Evolutionary conservation across 2,888 invertebrate genomes (phyloP).

Genomic region (Steinernema hermaphroditum): DNA sequence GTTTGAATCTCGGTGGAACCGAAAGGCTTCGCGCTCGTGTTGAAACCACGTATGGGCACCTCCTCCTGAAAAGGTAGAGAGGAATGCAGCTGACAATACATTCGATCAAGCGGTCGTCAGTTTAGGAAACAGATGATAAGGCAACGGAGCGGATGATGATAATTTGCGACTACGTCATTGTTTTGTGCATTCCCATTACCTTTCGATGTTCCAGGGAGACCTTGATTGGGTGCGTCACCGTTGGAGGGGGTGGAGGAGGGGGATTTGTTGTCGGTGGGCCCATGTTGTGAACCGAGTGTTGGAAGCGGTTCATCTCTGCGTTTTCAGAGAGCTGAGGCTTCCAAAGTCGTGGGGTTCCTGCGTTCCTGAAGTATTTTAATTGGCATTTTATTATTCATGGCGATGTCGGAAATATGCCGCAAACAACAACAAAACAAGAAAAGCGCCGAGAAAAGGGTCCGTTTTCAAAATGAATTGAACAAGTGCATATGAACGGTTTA

Average conservation of each 20-base stretch:
- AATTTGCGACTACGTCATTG: background rate
- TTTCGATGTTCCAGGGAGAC: slow-evolving; percentile 30
- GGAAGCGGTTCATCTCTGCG: slow-evolving; percentile 38
- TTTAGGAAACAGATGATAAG: background rate
- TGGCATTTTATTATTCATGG: too few species aligned
- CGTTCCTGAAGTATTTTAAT: slow-evolving; percentile 46
- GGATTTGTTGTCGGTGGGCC: background rate
- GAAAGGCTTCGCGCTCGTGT: slow-evolving; percentile 28
- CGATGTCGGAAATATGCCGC: too few species aligned
- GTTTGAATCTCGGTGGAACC: slow-evolving; percentile 22
- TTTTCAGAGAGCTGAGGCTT: slow-evolving; percentile 52
- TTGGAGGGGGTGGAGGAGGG: slow-evolving; percentile 22
- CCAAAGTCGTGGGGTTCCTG: slow-evolving; percentile 49
- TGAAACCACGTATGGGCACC: slow-evolving; percentile 33
- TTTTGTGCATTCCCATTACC: background rate
- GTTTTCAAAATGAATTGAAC: too few species aligned
- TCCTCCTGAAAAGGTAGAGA: slow-evolving; percentile 28
- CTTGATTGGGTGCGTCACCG: slow-evolving; percentile 16
- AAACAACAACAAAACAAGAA: slow-evolving; percentile 16
- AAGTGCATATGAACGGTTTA: too few species aligned
- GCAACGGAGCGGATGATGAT: background rate
- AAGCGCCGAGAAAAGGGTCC: background rate
- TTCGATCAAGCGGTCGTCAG: background rate
- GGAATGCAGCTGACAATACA: background rate
- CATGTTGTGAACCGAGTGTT: slow-evolving; percentile 31